Evolutionary conservation across 2,888 invertebrate species (phyloP), one percentile per base, ranked within the genome.

Genomic region (Leptinotarsa juncta): DNA sequence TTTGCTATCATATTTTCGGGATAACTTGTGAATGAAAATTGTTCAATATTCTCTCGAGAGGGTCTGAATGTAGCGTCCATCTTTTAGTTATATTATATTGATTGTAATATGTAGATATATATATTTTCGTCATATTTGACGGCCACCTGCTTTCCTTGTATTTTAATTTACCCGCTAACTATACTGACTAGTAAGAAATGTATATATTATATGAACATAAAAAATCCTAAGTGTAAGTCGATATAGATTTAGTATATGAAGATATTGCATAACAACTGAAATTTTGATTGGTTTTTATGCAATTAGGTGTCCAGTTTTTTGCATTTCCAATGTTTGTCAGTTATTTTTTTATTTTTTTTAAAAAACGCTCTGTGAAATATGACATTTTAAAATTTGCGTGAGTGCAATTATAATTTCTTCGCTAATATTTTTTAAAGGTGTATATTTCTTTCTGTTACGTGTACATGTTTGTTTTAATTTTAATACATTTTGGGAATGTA

Each of bases 401-500:
- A 79, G 80, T 81, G 81, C 80, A 80, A 78, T 57, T 57, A 78
- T 78, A 72, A 78, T 78, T 76, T 71, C 68, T 76, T 62, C 71
- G 62, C 72, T 71, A 70, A 69, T 69, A 72, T 72, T 77, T 81
- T 77, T 75, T 67, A 72, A 68, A 77, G 70, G 74, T 79, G 82
- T 82, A 81, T 76, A 81, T 82, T 81, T 79, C 57, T 79, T 79
- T 68, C 57, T 74, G 73, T 77, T 72, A 76, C 73, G 78, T 79
- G 77, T 78, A 79, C 76, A 78, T 81, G 78, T 80, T 76, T 74
- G 70, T 73, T 79, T 77, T 79, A 77, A 71, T 79, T 80, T 76
- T 66, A 72, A 75, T 75, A 71, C 65, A 76, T 79, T 72, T 81
- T 82, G 83, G 83, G 81, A 83, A 82, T 84, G 83, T 83, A 83